Base-by-base conservation (phyloP, 2,797 vertebrate genomes). In the Bucorvus abyssinicus region DNA sequence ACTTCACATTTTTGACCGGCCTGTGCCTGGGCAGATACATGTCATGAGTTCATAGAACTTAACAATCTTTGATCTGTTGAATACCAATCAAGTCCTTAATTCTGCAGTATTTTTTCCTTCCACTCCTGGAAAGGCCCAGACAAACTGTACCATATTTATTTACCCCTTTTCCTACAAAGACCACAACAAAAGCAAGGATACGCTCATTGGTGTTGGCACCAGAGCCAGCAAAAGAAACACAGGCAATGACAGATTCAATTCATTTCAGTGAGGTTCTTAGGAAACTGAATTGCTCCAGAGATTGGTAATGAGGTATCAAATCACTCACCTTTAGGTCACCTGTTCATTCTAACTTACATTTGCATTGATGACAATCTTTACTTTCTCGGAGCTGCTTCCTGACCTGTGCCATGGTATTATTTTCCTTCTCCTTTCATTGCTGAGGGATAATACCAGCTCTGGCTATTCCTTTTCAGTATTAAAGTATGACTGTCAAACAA, bases 261-360 rank as follows among this genome's bases (percentile, higher is more conserved):
- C 29, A 69, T 19, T 76, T 91, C 68, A 91, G n/a, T 87, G 77
- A 61, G 27, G 22, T 75, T 87, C 53, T 81, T 52, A 68, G 50
- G 81, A 93, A 95, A 69, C 73, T 9, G 93, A 87, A 89, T 70
- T 77, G 36, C 56, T 85, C 53, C 38, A 50, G 53, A 84, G 75
- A 87, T 32, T 34, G n/a, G 36, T 93, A 92, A 92, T 81, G 90
- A 95, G 83, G 77, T 70, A 50, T 21, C 80, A 90, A 94, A 89
- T 83, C 67, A 88, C 87, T 92, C 88, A 92, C 84, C 93, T 94
- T 71, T 60, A 76, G 76, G 87, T 95, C 94, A 84, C 73, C 70
- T 93, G 55, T 74, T 95, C 89, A 67, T 93, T 94, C 53, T 69
- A 70, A 78, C 47, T 59, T 74, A 85, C 38, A 65, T 87, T 92